These are phyloP conservation scores for Serranus cabrilla DNA, from an alignment of 2,797 vertebrate species.

Conservation along the genomic window DNA sequence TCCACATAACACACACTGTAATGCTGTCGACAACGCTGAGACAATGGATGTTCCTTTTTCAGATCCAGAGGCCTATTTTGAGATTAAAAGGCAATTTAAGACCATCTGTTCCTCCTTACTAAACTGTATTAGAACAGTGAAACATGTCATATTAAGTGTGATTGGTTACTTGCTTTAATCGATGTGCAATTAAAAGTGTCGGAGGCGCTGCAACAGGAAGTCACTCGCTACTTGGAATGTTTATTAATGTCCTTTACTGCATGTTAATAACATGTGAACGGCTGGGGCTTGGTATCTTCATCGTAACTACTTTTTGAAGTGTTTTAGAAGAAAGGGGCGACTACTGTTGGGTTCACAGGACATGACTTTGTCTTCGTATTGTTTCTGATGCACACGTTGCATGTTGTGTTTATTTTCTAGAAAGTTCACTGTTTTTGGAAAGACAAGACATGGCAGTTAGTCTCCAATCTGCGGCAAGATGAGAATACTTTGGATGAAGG, in stretches of 20 bases:
- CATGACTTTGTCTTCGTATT: neutral
- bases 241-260: slow-evolving; percentile 46
- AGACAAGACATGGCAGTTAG: no score
- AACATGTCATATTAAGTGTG: slow-evolving; percentile 57
- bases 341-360: neutral
- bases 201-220: slow-evolving; percentile 42
- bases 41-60: slow-evolving; percentile 7
- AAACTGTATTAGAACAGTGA: slow-evolving; percentile 31
- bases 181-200: slow-evolving; percentile 67
- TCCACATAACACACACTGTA: slow-evolving; percentile 1
- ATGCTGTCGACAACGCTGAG: slow-evolving; percentile 1
- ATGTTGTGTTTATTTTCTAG: no score
- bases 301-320: neutral
- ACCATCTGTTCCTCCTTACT: slow-evolving; percentile 51
- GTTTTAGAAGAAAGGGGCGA: neutral
- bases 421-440: no score
- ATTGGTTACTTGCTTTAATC: slow-evolving; percentile 59
- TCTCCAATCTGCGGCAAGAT: no score
- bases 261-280: slow-evolving; percentile 63
- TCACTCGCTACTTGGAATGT: slow-evolving; percentile 32
- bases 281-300: slow-evolving; percentile 33
- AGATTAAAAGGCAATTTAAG: slow-evolving; percentile 54
- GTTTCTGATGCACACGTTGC: no score
- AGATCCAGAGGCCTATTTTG: slow-evolving; percentile 45
- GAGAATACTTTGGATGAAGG: no score